Evolutionary conservation across 2,888 invertebrate genomes (phyloP).

Genomic region (Bugulina stolonifera): DNA sequence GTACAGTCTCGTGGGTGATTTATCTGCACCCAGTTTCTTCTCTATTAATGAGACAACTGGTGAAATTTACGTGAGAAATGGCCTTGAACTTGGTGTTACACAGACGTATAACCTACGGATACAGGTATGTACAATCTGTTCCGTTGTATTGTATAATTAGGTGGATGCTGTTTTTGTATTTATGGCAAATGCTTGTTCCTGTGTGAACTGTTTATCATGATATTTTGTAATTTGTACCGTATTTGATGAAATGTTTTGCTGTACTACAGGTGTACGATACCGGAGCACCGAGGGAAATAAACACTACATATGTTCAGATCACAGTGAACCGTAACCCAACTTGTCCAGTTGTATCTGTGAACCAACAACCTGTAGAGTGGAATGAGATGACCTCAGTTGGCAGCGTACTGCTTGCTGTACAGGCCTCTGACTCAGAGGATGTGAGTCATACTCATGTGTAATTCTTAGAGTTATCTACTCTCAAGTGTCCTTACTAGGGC

Average conservation of each 20-base stretch:
- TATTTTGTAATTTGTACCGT: too few relatives aligned
- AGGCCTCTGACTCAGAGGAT: neutral
- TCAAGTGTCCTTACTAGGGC: too few relatives aligned
- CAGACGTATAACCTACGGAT: neutral
- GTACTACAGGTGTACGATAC: conserved; percentile 7
- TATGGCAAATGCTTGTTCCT: too few relatives aligned
- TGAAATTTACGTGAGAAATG: neutral
- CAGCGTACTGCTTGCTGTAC: neutral
- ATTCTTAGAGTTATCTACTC: too few relatives aligned
- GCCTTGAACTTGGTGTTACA: neutral
- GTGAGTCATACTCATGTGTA: too few relatives aligned
- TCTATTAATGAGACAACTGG: conserved; percentile 16
- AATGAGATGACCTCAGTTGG: conserved; percentile 19
- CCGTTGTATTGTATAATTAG: too few relatives aligned
- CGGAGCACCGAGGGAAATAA: neutral
- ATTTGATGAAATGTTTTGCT: neutral
- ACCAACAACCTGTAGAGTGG: neutral
- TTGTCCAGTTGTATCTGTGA: neutral
- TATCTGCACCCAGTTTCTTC: conserved; percentile 13
- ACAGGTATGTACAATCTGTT: too few relatives aligned
- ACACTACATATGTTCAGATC: neutral
- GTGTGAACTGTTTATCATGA: too few relatives aligned
- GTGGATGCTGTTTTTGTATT: too few relatives aligned
- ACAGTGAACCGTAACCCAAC: neutral
- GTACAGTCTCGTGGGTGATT: conserved; percentile 1